Percentiles rank a stretch among this genome's conserved stretches.
Conservation (phyloP, 2,888 invertebrate genomes). For the Asteroscopus sphinx region DNA sequence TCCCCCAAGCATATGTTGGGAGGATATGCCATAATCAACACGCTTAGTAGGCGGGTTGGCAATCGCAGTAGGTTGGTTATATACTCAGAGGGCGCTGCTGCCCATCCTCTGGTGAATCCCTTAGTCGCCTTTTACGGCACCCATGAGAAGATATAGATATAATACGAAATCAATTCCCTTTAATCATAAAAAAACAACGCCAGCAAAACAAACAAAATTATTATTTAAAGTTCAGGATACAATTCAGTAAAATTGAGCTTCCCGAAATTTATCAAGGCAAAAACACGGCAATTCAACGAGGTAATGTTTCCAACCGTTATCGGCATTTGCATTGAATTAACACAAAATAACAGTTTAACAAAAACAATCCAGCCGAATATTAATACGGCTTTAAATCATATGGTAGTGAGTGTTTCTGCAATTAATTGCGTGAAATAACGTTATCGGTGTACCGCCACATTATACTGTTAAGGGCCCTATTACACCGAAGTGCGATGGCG, state of each 20-base stretch:
- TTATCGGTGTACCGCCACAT: slow-evolving; percentile 78
- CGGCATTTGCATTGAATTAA: slow-evolving; percentile 74
- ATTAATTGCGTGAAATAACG: slow-evolving; percentile 83
- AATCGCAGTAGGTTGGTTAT: too few species aligned
- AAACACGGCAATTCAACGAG: slow-evolving; percentile 40
- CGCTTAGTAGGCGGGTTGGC: too few species aligned
- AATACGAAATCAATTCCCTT: neutral
- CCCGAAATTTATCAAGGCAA: slow-evolving; percentile 40
- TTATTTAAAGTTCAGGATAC: slow-evolving; percentile 17
- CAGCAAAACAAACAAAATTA: slow-evolving; percentile 25
- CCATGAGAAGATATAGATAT: too few species aligned
- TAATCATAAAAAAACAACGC: neutral
- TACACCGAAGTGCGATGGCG: too few species aligned
- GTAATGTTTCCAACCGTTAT: slow-evolving; percentile 60
- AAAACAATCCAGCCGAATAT: slow-evolving; percentile 74
- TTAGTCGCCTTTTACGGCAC: too few species aligned
- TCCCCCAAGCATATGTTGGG: too few species aligned
- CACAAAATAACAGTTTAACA: slow-evolving; percentile 81
- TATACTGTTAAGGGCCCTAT: slow-evolving; percentile 73
- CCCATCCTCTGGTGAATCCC: too few species aligned
- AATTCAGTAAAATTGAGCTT: slow-evolving; percentile 20
- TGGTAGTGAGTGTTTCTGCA: slow-evolving; percentile 80
- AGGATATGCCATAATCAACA: too few species aligned
- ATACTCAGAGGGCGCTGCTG: too few species aligned
- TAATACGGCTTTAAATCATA: slow-evolving; percentile 82